These are phyloP conservation scores for Protomyctophum bolini DNA, from an alignment of 2,113 vertebrate genomes.

Conservation along the genomic window DNA sequence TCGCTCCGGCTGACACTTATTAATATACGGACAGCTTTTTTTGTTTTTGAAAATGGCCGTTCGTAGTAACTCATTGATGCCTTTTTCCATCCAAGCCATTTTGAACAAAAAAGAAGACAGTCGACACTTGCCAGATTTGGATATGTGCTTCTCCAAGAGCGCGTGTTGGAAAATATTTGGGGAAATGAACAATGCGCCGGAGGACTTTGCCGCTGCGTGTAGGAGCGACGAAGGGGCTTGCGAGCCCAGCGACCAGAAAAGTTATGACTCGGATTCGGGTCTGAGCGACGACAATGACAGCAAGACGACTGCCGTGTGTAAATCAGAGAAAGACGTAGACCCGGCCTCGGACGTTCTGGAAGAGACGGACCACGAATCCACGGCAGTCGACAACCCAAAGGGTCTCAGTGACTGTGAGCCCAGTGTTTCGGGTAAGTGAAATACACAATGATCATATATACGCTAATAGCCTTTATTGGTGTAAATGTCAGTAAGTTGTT, in stretches of 20 bases:
- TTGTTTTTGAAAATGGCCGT: slow-evolving; percentile 81
- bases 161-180: slow-evolving; percentile 91
- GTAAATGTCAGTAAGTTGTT: neutral
- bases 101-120: slow-evolving; percentile 90
- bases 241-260: slow-evolving; percentile 69
- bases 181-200: slow-evolving; percentile 68
- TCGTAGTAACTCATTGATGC: slow-evolving; percentile 85
- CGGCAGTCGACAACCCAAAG: slow-evolving; percentile 70
- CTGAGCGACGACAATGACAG: slow-evolving; percentile 84
- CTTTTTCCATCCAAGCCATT: slow-evolving; percentile 95
- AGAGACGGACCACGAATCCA: slow-evolving; percentile 80
- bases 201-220: slow-evolving; percentile 31
- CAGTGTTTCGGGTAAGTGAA: slow-evolving; percentile 83
- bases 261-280: slow-evolving; percentile 85
- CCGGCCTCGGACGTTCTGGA: slow-evolving; percentile 69
- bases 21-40: slow-evolving; percentile 32
- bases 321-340: slow-evolving; percentile 71
- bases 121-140: slow-evolving; percentile 76
- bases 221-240: slow-evolving; percentile 66
- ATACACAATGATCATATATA: too few relatives aligned
- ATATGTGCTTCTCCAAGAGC: slow-evolving; percentile 79
- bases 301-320: slow-evolving; percentile 67
- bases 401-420: slow-evolving; percentile 88
- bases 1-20: slow-evolving; percentile 17
- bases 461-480: too few relatives aligned